Evolutionary conservation across 2,797 vertebrate genomes (phyloP).

Genomic region (Gymnoscopelus braueri): DNA sequence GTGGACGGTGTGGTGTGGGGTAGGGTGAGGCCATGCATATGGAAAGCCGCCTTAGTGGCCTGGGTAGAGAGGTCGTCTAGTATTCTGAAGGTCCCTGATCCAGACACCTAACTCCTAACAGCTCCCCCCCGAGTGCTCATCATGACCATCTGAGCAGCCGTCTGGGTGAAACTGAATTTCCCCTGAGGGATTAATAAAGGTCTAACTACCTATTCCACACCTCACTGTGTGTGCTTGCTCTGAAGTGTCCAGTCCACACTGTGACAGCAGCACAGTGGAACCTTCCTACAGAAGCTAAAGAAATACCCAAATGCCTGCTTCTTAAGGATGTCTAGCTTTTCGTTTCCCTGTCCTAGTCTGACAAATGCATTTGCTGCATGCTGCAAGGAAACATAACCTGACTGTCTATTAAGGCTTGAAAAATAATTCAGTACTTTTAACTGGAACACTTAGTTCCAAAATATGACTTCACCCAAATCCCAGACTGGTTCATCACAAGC

Average conservation of each 20-base stretch:
- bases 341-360: too few relatives aligned
- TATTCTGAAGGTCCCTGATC: too few relatives aligned
- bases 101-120: too few relatives aligned
- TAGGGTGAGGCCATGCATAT: too few relatives aligned
- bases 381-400: not conserved
- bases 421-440: constrained; percentile 39
- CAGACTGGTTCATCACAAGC: constrained; percentile 36
- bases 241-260: not conserved
- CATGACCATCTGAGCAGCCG: too few relatives aligned
- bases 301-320: not conserved
- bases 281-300: not conserved
- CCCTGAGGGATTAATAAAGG: too few relatives aligned
- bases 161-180: too few relatives aligned
- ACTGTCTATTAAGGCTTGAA: constrained; percentile 1
- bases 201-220: not conserved
- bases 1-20: too few relatives aligned
- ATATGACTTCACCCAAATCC: constrained; percentile 29
- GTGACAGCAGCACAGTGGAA: not conserved
- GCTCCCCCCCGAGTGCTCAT: too few relatives aligned
- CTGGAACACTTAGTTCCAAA: not conserved
- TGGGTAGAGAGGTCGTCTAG: too few relatives aligned
- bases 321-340: not conserved
- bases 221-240: not conserved
- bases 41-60: too few relatives aligned
- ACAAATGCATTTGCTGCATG: not conserved